phyloP scores from a whole-genome alignment of 1,140 invertebrate species.

The Drosophila melanica region DNA sequence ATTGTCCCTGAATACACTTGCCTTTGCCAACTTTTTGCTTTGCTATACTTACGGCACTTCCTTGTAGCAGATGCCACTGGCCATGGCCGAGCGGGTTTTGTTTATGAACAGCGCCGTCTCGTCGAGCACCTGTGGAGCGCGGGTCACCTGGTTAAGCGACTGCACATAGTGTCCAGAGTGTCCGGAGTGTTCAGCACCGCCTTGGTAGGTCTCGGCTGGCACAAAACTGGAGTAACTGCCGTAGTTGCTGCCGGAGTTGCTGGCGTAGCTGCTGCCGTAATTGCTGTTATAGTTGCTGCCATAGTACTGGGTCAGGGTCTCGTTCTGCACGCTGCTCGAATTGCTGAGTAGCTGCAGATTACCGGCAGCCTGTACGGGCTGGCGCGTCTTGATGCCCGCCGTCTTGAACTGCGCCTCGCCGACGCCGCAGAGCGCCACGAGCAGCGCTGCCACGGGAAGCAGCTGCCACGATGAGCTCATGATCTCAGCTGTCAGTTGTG shows the following conservation, averaged over 20 bases:
- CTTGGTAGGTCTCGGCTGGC: constrained; percentile 68
- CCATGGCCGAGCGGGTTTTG: constrained; percentile 73
- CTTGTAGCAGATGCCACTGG: constrained; percentile 85
- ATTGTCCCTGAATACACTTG: not conserved
- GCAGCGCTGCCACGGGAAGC: constrained; percentile 24
- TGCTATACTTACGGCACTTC: constrained; percentile 86
- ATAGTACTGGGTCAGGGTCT: constrained; percentile 40
- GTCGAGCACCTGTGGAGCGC: constrained; percentile 54
- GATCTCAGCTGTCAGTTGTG: constrained; percentile 36
- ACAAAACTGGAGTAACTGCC: constrained; percentile 45
- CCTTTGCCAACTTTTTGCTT: too few species aligned
- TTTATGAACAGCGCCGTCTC: constrained; percentile 77
- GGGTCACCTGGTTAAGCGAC: constrained; percentile 30
- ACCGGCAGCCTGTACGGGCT: constrained; percentile 51
- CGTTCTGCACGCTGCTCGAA: constrained; percentile 32
- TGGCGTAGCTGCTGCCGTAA: too few species aligned
- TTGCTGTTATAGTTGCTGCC: not conserved
- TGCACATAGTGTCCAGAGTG: constrained; percentile 60
- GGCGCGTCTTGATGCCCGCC: constrained; percentile 73
- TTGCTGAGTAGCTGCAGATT: constrained; percentile 59
- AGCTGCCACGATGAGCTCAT: constrained; percentile 31
- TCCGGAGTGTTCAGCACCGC: constrained; percentile 15
- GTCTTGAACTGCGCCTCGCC: constrained; percentile 72
- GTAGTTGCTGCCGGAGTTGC: not conserved
- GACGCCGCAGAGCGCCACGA: constrained; percentile 32